Evolutionary conservation across 2,113 vertebrate species (phyloP).

Genomic region (Dipodomys ordii): DNA sequence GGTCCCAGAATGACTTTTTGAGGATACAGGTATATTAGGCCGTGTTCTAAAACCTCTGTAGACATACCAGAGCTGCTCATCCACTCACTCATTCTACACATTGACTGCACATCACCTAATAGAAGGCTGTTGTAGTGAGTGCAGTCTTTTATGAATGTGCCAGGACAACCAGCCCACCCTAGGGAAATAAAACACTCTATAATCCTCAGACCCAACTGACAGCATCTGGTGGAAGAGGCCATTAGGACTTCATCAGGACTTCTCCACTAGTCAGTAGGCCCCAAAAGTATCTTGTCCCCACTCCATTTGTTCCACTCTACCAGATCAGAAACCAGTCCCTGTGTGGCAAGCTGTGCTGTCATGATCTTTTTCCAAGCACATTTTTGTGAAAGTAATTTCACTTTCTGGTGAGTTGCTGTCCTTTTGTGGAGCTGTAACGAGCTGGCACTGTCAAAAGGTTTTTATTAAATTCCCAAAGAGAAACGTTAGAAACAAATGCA

Average conservation of each 20-base stretch:
- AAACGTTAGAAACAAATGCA: not conserved
- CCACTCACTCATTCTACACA: not conserved
- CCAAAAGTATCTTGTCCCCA: not conserved
- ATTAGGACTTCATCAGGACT: not conserved
- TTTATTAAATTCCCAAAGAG: slow-evolving; percentile 9
- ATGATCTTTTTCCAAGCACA: not conserved
- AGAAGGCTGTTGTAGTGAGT: not conserved
- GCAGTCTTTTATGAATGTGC: not conserved
- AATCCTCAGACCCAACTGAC: not conserved
- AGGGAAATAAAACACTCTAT: slow-evolving; percentile 2
- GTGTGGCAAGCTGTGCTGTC: not conserved
- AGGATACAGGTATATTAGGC: not conserved
- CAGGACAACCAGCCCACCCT: not conserved
- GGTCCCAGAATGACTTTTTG: not conserved
- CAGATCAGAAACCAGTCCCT: not conserved
- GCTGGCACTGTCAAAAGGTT: slow-evolving; percentile 12
- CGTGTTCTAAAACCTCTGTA: not conserved
- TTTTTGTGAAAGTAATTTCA: slow-evolving; percentile 35
- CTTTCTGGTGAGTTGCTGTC: not conserved
- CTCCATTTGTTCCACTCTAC: not conserved
- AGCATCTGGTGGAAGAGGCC: not conserved
- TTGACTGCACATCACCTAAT: not conserved
- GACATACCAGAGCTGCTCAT: not conserved
- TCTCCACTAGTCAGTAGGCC: not conserved
- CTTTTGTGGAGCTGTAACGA: not conserved